phyloP scores from a whole-genome alignment of 2,797 vertebrate species.

The Halcyon smyrnensis region DNA sequence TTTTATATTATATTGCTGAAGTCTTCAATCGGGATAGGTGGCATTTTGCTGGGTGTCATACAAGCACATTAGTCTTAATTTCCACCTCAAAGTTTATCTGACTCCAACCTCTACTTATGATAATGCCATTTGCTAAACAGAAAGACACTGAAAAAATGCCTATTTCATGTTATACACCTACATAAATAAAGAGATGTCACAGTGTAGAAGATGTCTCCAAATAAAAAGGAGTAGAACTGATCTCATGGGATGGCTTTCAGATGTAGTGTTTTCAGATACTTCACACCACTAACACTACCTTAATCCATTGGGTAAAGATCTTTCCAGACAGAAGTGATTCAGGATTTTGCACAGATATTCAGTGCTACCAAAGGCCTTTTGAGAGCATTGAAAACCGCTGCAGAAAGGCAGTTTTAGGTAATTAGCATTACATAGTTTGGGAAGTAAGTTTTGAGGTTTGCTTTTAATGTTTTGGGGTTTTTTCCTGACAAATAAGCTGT shows the following conservation, averaged over 20 bases:
- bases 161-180: neutral
- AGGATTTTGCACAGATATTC: slow-evolving; percentile 24
- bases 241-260: neutral
- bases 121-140: neutral
- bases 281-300: neutral
- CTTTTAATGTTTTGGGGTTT: neutral
- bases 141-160: neutral
- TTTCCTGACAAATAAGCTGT: neutral
- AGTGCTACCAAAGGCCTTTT: slow-evolving; percentile 41
- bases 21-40: neutral
- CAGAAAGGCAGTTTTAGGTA: slow-evolving; percentile 14
- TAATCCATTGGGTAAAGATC: neutral
- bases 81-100: neutral
- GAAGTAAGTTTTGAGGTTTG: neutral
- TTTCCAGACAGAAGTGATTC: slow-evolving; percentile 33
- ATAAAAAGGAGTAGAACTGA: neutral
- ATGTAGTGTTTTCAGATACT: neutral
- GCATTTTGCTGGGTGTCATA: neutral
- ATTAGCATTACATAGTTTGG: neutral
- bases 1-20: neutral
- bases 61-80: neutral
- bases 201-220: neutral
- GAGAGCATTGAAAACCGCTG: neutral
- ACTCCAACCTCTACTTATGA: neutral
- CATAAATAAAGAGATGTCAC: neutral